These are phyloP conservation scores for Scaptomyza montana DNA, from an alignment of 1,140 invertebrate genomes.

Conservation along the genomic window DNA sequence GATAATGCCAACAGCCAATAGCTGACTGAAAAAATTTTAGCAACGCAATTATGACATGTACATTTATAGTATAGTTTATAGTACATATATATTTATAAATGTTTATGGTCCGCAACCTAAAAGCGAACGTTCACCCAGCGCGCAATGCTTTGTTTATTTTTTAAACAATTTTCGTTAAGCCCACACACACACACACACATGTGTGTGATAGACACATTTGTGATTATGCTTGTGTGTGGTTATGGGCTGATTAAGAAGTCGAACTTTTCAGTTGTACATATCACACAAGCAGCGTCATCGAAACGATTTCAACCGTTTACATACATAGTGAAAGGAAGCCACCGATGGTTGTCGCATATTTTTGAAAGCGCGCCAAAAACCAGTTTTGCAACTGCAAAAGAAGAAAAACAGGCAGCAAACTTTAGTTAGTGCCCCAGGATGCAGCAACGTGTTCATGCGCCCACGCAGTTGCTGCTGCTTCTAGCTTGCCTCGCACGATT, in stretches of 20 bases:
- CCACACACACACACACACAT: too few relatives aligned
- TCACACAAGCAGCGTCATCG: neutral
- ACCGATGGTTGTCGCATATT: conserved; percentile 15
- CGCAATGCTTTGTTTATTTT: conserved; percentile 49
- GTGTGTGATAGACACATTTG: conserved; percentile 14
- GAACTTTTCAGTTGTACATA: neutral
- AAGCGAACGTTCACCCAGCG: conserved; percentile 16
- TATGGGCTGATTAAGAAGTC: conserved; percentile 8
- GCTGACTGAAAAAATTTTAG: conserved; percentile 42
- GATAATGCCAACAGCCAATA: conserved; percentile 51
- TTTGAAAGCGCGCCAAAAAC: conserved; percentile 72
- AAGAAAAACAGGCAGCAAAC: conserved; percentile 32
- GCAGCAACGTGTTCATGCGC: conserved; percentile 44
- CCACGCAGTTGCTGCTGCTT: conserved; percentile 29
- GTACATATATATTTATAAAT: conserved; percentile 12
- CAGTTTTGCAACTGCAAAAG: conserved; percentile 54
- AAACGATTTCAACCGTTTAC: conserved; percentile 12
- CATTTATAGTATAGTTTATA: neutral
- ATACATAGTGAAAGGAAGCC: conserved; percentile 41
- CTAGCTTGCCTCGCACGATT: neutral
- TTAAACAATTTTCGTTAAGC: conserved; percentile 52
- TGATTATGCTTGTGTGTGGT: conserved; percentile 3
- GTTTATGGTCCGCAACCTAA: neutral
- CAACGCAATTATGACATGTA: conserved; percentile 66
- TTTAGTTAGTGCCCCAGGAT: conserved; percentile 7